phyloP scores from a whole-genome alignment of 2,888 invertebrate species.

The Dryomyza anilis region DNA sequence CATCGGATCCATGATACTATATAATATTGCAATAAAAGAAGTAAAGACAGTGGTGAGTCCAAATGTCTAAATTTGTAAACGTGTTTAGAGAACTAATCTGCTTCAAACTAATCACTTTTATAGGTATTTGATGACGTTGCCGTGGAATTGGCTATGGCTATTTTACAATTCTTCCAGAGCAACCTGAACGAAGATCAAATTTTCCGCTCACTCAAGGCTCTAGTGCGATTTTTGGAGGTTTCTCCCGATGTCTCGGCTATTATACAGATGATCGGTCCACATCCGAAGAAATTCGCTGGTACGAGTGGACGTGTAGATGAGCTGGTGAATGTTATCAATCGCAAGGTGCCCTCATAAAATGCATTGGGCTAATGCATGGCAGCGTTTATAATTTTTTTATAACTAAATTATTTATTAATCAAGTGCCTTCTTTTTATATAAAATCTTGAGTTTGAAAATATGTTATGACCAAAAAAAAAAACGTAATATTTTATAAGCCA shows the following conservation, averaged over 20 bases:
- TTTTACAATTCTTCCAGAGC: slow-evolving; percentile 84
- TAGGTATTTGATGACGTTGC: slow-evolving; percentile 94
- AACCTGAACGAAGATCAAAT: slow-evolving; percentile 81
- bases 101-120: slow-evolving; percentile 20
- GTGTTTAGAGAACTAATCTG: neutral
- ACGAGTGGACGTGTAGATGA: slow-evolving; percentile 80
- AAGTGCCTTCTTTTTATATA: too few relatives aligned
- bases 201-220: slow-evolving; percentile 78
- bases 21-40: slow-evolving; percentile 94
- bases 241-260: slow-evolving; percentile 87
- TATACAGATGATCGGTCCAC: slow-evolving; percentile 89
- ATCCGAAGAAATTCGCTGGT: slow-evolving; percentile 81
- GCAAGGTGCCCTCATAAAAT: slow-evolving; percentile 64
- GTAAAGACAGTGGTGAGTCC: slow-evolving; percentile 96
- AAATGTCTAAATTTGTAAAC: neutral
- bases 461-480: neutral
- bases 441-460: too few relatives aligned
- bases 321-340: slow-evolving; percentile 76
- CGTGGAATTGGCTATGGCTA: slow-evolving; percentile 88
- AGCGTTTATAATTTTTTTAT: too few relatives aligned
- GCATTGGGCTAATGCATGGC: neutral
- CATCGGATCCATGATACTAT: slow-evolving; percentile 82
- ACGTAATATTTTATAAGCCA: neutral
- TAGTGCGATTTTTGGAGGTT: slow-evolving; percentile 69
- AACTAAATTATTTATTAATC: too few relatives aligned